Conservation (phyloP, 1,140 invertebrate species). For the Neodiprion pinetum region DNA sequence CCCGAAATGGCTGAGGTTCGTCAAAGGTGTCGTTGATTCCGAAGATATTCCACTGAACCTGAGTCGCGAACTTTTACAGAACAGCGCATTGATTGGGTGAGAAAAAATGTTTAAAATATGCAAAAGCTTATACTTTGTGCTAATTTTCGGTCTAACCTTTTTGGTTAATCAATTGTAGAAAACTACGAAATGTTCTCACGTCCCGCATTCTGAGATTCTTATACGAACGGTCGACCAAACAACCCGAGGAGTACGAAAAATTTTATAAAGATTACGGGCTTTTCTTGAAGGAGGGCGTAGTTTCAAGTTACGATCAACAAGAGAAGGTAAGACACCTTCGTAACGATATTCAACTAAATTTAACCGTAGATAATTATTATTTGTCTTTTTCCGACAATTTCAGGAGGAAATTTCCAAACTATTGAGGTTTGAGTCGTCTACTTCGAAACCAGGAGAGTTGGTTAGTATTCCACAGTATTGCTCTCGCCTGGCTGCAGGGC, state of each 20-base stretch:
- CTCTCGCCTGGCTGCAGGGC: slow-evolving; percentile 74
- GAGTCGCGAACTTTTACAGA: slow-evolving; percentile 94
- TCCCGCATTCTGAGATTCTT: slow-evolving; percentile 87
- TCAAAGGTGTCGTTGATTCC: slow-evolving; percentile 96
- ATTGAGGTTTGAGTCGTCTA: slow-evolving; percentile 91
- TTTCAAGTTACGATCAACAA: slow-evolving; percentile 78
- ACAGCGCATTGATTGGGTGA: slow-evolving; percentile 88
- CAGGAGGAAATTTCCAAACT: slow-evolving; percentile 92
- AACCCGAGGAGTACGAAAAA: slow-evolving; percentile 79
- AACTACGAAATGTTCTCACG: slow-evolving; percentile 85
- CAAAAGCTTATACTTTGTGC: background rate
- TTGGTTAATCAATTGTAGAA: slow-evolving; percentile 66
- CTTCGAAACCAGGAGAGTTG: slow-evolving; percentile 72
- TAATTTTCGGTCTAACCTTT: slow-evolving; percentile 23
- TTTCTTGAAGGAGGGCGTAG: slow-evolving; percentile 95
- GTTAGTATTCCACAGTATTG: slow-evolving; percentile 88
- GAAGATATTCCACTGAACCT: slow-evolving; percentile 98
- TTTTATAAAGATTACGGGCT: slow-evolving; percentile 94
- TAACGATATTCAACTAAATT: slow-evolving; percentile 13
- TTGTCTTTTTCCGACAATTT: background rate
- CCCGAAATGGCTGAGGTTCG: slow-evolving; percentile 93
- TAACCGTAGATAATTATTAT: slow-evolving; percentile 5
- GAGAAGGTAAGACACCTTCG: slow-evolving; percentile 73
- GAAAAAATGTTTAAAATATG: slow-evolving; percentile 32
- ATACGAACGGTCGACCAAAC: slow-evolving; percentile 84